Percentiles rank a stretch among this genome's conserved stretches.
These are phyloP conservation scores for Rotaria socialis DNA, from an alignment of 2,888 invertebrate species.

Conservation along the genomic window DNA sequence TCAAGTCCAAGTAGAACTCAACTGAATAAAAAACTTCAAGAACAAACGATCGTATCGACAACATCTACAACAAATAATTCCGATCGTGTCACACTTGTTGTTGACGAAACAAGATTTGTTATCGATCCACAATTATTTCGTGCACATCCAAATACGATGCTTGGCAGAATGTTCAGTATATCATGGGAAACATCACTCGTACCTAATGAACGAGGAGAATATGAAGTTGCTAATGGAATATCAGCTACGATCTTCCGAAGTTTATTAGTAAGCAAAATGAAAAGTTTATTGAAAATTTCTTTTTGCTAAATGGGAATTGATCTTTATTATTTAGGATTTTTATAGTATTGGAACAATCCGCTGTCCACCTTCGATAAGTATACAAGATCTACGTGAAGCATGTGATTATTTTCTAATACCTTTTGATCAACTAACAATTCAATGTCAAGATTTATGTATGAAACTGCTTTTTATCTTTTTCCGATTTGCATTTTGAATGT, in stretches of 20 bases:
- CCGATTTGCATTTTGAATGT: background rate
- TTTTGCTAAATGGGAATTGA: too few species aligned
- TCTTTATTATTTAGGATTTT: constrained; percentile 66
- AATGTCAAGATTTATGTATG: constrained; percentile 89
- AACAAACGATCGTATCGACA: background rate
- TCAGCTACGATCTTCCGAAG: constrained; percentile 89
- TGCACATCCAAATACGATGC: constrained; percentile 93
- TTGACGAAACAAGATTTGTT: constrained; percentile 88
- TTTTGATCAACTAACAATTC: constrained; percentile 78
- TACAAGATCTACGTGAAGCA: constrained; percentile 91
- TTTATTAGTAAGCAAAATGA: constrained; percentile 65
- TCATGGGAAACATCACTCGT: constrained; percentile 70
- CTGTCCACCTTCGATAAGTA: constrained; percentile 89
- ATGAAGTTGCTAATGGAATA: constrained; percentile 92
- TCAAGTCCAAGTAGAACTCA: background rate
- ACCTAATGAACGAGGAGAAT: constrained; percentile 91
- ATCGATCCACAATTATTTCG: constrained; percentile 86
- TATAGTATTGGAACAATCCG: constrained; percentile 83
- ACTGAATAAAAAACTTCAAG: background rate
- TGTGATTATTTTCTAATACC: constrained; percentile 96
- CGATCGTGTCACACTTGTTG: constrained; percentile 71
- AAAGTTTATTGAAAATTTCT: too few species aligned
- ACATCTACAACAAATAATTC: background rate
- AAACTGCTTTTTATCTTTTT: constrained; percentile 48
- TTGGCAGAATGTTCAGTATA: constrained; percentile 65